Conservation (phyloP, 1,140 invertebrate species). For the Leptinotarsa defecta region DNA sequence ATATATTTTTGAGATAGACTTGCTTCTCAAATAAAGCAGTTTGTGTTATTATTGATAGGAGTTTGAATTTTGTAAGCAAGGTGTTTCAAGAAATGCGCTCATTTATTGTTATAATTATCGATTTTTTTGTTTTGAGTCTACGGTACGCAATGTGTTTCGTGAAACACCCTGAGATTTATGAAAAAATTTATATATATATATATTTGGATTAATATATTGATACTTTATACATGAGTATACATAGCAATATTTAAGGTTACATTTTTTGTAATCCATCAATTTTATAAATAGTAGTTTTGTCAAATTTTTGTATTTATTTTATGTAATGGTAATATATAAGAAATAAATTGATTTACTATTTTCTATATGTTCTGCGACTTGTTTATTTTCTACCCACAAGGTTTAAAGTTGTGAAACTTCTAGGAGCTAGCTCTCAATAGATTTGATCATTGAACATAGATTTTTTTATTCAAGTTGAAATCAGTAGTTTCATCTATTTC, state of each 20-base stretch:
- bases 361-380: slow-evolving; percentile 9
- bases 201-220: slow-evolving; percentile 45
- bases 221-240: slow-evolving; percentile 40
- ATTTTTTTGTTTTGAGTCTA: background rate
- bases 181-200: slow-evolving; percentile 32
- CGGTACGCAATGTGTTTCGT: slow-evolving; percentile 27
- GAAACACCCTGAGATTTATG: slow-evolving; percentile 12
- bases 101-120: background rate
- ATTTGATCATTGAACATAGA: too few species aligned
- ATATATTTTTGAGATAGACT: slow-evolving; percentile 48
- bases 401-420: too few species aligned
- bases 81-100: slow-evolving; percentile 12
- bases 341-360: slow-evolving; percentile 31
- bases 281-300: slow-evolving; percentile 50
- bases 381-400: background rate
- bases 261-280: slow-evolving; percentile 53
- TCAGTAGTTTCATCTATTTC: too few species aligned
- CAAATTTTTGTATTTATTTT: slow-evolving; percentile 55
- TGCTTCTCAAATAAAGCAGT: slow-evolving; percentile 48
- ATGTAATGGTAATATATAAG: slow-evolving; percentile 50
- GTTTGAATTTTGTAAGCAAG: slow-evolving; percentile 17
- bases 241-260: slow-evolving; percentile 48
- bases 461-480: too few species aligned
- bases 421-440: too few species aligned
- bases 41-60: slow-evolving; percentile 54